These are phyloP conservation scores for Amiota mariae DNA, from an alignment of 2,888 invertebrate genomes.

Conservation along the genomic window DNA sequence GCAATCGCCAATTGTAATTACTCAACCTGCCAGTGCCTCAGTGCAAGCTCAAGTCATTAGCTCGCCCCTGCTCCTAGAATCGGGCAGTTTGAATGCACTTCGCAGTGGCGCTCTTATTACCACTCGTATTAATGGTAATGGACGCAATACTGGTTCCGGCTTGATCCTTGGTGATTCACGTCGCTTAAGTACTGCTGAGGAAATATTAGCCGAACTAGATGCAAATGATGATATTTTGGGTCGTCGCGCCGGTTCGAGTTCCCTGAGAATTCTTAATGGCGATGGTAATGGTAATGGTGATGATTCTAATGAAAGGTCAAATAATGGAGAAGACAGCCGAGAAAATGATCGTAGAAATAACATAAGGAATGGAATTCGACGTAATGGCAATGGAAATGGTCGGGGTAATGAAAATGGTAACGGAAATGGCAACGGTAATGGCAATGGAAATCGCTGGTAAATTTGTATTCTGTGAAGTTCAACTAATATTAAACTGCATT, in stretches of 20 bases:
- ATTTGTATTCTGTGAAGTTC: slow-evolving; percentile 48
- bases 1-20: slow-evolving; percentile 63
- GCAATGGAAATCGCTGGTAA: slow-evolving; percentile 35
- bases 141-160: slow-evolving; percentile 47
- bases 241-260: slow-evolving; percentile 19
- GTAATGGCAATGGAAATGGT: slow-evolving; percentile 37
- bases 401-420: slow-evolving; percentile 39
- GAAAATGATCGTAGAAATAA: slow-evolving; percentile 45
- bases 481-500: neutral
- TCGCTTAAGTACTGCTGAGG: slow-evolving; percentile 36
- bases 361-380: slow-evolving; percentile 19
- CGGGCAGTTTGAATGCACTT: slow-evolving; percentile 52
- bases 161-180: slow-evolving; percentile 49
- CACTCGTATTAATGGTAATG: slow-evolving; percentile 39
- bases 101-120: slow-evolving; percentile 52
- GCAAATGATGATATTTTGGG: slow-evolving; percentile 33
- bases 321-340: slow-evolving; percentile 37
- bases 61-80: slow-evolving; percentile 63
- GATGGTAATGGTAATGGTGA: slow-evolving; percentile 42
- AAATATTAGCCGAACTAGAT: slow-evolving; percentile 36
- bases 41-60: slow-evolving; percentile 70
- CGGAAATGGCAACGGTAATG: slow-evolving; percentile 43
- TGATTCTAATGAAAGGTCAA: slow-evolving; percentile 31
- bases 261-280: slow-evolving; percentile 29
- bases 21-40: slow-evolving; percentile 69